Conservation (phyloP, 2,113 vertebrate genomes). For the Apistogramma diplotaenia region DNA sequence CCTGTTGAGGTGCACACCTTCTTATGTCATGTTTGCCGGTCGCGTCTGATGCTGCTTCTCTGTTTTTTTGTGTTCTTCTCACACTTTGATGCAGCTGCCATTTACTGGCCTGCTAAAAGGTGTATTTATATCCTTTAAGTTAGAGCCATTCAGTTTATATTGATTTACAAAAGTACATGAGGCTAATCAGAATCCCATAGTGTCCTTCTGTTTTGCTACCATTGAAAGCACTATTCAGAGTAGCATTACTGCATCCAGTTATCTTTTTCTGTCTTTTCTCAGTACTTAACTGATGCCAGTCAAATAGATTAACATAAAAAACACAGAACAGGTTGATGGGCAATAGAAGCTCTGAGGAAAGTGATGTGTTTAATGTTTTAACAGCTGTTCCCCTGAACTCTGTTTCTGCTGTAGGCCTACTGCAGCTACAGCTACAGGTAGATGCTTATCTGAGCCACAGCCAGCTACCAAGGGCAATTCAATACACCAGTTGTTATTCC, state of each 20-base stretch:
- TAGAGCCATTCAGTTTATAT: neutral
- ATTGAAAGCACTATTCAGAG: neutral
- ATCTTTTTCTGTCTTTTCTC: neutral
- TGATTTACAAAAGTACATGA: neutral
- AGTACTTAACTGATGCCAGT: neutral
- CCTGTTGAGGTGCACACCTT: neutral
- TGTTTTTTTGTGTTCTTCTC: neutral
- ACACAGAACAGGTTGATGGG: neutral
- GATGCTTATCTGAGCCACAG: neutral
- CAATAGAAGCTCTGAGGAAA: neutral
- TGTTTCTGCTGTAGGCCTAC: neutral
- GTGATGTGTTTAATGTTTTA: conserved; percentile 1
- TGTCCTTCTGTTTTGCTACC: neutral
- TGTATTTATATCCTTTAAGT: too few species aligned
- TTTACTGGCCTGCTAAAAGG: neutral
- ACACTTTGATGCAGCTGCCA: neutral
- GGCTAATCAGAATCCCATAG: neutral
- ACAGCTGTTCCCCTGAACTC: neutral
- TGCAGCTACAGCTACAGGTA: neutral
- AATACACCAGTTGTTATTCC: neutral
- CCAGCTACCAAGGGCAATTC: neutral
- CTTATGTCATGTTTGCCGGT: neutral
- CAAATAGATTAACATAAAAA: neutral
- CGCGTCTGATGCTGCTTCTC: neutral
- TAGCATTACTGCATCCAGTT: neutral